A percentile compares a stretch with the other conserved stretches of the same genome.
Evolutionary conservation across 2,113 vertebrate species (phyloP).

Genomic region (Indri indri): DNA sequence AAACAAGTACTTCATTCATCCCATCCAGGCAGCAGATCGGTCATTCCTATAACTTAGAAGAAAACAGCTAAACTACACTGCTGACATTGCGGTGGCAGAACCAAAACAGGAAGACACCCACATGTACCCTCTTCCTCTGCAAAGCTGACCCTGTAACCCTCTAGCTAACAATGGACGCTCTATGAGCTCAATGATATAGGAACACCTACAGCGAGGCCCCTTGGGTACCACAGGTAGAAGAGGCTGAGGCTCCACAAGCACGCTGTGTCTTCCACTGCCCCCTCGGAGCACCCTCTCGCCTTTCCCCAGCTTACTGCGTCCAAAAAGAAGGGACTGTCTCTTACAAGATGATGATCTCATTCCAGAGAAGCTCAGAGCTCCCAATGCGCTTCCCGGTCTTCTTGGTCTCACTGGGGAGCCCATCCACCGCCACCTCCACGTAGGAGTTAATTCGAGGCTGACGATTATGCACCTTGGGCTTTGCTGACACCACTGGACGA

Average conservation of each 20-base stretch:
- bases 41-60: background rate
- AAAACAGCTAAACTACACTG: background rate
- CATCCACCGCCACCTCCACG: slow-evolving; percentile 93
- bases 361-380: slow-evolving; percentile 95
- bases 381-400: slow-evolving; percentile 95
- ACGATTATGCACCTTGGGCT: slow-evolving; percentile 90
- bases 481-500: slow-evolving; percentile 91
- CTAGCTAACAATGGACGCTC: slow-evolving; percentile 58
- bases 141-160: background rate
- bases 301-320: background rate
- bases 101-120: background rate
- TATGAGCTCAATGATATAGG: slow-evolving; percentile 37
- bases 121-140: background rate
- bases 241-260: background rate
- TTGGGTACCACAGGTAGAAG: background rate
- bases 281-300: background rate
- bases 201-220: background rate
- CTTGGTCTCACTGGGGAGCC: slow-evolving; percentile 93
- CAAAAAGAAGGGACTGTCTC: slow-evolving; percentile 11
- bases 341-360: slow-evolving; percentile 94
- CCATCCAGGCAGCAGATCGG: background rate
- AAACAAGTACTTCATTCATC: slow-evolving; percentile 61
- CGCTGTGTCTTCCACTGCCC: background rate
- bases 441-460: slow-evolving; percentile 92
- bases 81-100: background rate